phyloP scores from a whole-genome alignment of 2,797 vertebrate genomes.

The Glyptemys insculpta region DNA sequence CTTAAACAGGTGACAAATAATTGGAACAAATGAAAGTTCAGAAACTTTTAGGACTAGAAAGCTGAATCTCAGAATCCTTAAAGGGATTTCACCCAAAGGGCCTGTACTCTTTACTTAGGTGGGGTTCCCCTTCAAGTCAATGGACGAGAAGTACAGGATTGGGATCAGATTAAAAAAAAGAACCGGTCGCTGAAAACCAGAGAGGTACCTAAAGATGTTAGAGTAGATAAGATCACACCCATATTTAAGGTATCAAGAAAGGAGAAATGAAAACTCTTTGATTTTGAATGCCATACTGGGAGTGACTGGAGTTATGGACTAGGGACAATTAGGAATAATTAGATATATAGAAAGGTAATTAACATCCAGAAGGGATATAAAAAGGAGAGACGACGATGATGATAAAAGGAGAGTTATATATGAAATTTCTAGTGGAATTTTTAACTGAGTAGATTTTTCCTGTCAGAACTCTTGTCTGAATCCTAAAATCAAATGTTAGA shows the following conservation, averaged over 20 bases:
- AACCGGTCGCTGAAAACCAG: not conserved
- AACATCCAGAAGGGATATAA: not conserved
- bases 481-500: too few species aligned
- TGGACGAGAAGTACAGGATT: not conserved
- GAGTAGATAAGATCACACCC: not conserved
- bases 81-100: not conserved
- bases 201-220: not conserved
- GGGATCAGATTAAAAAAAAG: not conserved
- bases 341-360: not conserved
- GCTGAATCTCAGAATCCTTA: not conserved
- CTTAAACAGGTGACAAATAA: not conserved
- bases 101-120: not conserved
- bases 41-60: not conserved
- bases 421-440: not conserved
- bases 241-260: not conserved
- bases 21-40: not conserved
- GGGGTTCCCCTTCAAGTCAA: too few species aligned
- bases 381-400: too few species aligned
- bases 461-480: not conserved
- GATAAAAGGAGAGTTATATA: not conserved
- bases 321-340: not conserved
- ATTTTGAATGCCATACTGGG: not conserved
- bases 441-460: not conserved
- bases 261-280: too few species aligned
- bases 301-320: not conserved